phyloP scores from a whole-genome alignment of 1,140 invertebrate genomes.

The Teleogryllus occipitalis region DNA sequence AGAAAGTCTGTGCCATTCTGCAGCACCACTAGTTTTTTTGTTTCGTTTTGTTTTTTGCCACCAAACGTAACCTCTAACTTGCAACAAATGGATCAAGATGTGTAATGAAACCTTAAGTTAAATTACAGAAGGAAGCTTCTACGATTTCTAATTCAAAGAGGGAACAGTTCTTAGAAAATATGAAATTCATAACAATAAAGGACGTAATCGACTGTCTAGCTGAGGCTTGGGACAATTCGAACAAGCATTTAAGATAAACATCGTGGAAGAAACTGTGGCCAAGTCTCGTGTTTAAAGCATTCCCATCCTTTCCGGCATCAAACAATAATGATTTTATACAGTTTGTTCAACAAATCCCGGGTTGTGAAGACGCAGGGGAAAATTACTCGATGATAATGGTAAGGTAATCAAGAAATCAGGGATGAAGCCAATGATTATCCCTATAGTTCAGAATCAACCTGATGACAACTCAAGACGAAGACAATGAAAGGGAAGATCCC shows the following conservation, averaged over 20 bases:
- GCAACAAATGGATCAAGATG: conserved; percentile 35
- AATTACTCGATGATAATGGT: conserved; percentile 7
- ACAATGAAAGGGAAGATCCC: conserved; percentile 13
- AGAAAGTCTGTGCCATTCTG: too few species aligned
- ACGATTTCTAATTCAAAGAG: conserved; percentile 9
- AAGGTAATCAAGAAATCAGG: background rate
- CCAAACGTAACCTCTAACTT: too few species aligned
- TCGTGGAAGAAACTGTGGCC: conserved; percentile 29
- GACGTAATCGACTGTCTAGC: conserved; percentile 31
- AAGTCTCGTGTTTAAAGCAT: background rate
- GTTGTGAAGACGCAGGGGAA: conserved; percentile 6
- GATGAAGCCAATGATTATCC: conserved; percentile 8
- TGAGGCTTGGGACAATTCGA: conserved; percentile 29
- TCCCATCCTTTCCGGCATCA: background rate
- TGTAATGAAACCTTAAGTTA: conserved; percentile 20
- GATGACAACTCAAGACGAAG: background rate
- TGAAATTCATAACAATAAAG: conserved; percentile 29
- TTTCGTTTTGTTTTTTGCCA: too few species aligned
- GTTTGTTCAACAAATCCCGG: conserved; percentile 7
- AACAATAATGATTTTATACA: background rate
- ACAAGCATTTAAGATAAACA: conserved; percentile 27
- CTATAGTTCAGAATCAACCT: background rate
- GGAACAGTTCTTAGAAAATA: conserved; percentile 15
- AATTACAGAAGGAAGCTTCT: conserved; percentile 18
- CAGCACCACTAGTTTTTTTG: too few species aligned